phyloP scores from a whole-genome alignment of 2,113 vertebrate genomes.

The Pelecanoides urinatrix region DNA sequence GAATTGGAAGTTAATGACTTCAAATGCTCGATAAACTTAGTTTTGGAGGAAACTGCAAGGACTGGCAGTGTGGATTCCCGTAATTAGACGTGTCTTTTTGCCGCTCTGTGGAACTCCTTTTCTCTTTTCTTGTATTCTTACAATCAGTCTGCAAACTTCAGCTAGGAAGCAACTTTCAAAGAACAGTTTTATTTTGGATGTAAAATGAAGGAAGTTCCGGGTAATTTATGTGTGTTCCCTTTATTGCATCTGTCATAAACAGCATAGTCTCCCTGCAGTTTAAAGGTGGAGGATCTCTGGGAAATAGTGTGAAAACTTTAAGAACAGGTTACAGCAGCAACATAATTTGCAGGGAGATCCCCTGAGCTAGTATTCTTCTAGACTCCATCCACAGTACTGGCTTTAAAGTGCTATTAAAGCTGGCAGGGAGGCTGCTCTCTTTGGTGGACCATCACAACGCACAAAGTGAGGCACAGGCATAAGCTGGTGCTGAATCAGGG shows the following conservation, averaged over 20 bases:
- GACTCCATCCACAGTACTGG: not conserved
- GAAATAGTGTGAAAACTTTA: not conserved
- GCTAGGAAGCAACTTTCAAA: not conserved
- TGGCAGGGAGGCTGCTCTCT: not conserved
- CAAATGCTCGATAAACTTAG: not conserved
- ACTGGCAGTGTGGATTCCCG: not conserved
- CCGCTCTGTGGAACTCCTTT: not conserved
- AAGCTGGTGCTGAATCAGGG: not conserved
- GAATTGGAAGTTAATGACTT: constrained; percentile 25
- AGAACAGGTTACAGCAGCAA: not conserved
- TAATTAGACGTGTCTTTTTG: not conserved
- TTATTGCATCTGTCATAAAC: not conserved
- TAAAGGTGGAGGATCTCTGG: not conserved
- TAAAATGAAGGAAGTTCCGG: not conserved
- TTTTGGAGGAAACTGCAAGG: not conserved
- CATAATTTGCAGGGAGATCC: not conserved
- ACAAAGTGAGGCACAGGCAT: not conserved
- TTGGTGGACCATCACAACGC: not conserved
- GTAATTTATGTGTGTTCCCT: not conserved
- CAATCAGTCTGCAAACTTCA: not conserved
- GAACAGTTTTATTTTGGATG: not conserved
- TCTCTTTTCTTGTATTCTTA: not conserved
- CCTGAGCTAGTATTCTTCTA: not conserved
- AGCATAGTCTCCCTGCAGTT: not conserved
- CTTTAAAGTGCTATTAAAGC: not conserved